Evolutionary conservation across 2,888 invertebrate species (phyloP), one percentile per base, ranked within the genome.

Genomic region (Iphiclides podalirius): DNA sequence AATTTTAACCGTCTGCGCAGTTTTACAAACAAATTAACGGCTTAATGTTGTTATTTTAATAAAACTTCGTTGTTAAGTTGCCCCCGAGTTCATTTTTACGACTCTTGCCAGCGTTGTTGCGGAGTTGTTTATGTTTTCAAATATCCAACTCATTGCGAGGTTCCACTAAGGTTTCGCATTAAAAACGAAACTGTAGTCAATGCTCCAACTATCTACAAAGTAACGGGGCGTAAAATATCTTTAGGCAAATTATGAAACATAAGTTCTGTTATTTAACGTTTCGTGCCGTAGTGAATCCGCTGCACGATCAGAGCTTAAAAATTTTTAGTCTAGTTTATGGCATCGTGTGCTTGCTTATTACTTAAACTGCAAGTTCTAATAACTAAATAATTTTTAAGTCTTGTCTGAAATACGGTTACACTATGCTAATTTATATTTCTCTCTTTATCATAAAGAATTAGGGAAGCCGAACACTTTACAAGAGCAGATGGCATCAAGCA

Each of bases 1-100:
- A 83, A 86, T 83, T 76, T 81, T 79, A 78, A 79, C 75, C 78
- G 84, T 83, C 85, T 84, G 85, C 83, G 75, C 84, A 82, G 79
- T 83, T 84, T 84, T 81, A 81, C 86, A 82, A 83, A 87, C 83
- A 88, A 87, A 87, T 88, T 87, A 87, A 82, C 81, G 79, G 70
- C 75, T 76, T 78, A 76, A 83, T 84, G 79, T 83, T 81, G 82
- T 83, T 85, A 86, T 85, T 84, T 85, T 86, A 85, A 84, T 85
- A 82, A 86, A 87, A 85, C 75, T 82, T 84, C 63, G 67, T 57
- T 72, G 70, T 75, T 75, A 75, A 79, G 72, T 79, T 79, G 67
- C 68, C 67, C 67, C 67, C 60, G 67, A 75, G 79, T 83, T 80
- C 72, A 77, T 76, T 78, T 84, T 86, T 84, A 85, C 75, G 86